Evolutionary conservation across 1,140 invertebrate genomes (phyloP).

Genomic region (Contarinia nasturtii): DNA sequence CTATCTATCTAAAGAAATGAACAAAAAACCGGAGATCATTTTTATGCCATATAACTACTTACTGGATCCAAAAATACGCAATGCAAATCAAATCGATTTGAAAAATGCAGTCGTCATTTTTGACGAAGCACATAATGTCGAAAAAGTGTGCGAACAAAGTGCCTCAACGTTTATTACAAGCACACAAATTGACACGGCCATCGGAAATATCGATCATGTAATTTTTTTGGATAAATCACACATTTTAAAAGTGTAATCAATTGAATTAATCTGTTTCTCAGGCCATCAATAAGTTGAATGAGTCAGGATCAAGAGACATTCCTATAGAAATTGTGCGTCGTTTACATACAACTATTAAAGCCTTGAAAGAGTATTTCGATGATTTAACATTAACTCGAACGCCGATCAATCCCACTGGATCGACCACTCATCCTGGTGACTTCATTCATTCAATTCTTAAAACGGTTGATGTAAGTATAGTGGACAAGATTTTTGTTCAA

Average conservation of each 20-base stretch:
- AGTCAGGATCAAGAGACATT: conserved; percentile 45
- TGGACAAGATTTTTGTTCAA: no score
- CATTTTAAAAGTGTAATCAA: no score
- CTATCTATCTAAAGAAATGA: conserved; percentile 72
- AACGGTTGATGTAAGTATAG: no score
- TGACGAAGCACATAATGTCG: conserved; percentile 97
- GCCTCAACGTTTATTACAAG: conserved; percentile 73
- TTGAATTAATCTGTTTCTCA: no score
- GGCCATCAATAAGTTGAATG: conserved; percentile 2
- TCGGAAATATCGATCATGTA: conserved; percentile 60
- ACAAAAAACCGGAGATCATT: conserved; percentile 73
- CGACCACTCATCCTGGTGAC: no score
- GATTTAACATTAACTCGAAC: conserved; percentile 34
- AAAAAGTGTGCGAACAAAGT: conserved; percentile 91
- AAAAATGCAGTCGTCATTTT: conserved; percentile 66
- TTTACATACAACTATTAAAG: conserved; percentile 61
- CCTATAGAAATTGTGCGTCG: conserved; percentile 54
- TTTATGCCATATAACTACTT: conserved; percentile 99
- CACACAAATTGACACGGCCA: conserved; percentile 66
- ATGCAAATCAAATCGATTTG: conserved; percentile 48
- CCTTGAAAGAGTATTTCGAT: conserved; percentile 63
- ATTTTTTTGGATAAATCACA: conserved; percentile 10
- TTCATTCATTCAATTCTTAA: no score
- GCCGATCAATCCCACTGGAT: no score
- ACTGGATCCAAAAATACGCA: conserved; percentile 73